Evolutionary conservation across 2,888 invertebrate genomes (phyloP).

Genomic region (Drosophila ustulata): DNA sequence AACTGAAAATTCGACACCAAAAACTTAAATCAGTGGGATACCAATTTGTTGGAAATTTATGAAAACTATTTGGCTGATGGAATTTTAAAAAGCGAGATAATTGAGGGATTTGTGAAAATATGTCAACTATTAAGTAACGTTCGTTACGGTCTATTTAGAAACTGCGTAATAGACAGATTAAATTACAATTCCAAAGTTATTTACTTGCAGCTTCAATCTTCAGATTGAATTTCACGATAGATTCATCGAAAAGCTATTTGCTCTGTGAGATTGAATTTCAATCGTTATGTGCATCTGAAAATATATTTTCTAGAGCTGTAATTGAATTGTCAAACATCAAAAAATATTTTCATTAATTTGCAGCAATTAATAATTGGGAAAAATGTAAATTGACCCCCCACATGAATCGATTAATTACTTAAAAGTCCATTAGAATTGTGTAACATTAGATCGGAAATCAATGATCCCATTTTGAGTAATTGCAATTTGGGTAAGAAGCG

Average conservation of each 20-base stretch:
- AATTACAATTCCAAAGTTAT: neutral
- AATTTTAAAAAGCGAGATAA: conserved; percentile 15
- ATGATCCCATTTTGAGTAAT: conserved; percentile 50
- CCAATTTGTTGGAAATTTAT: conserved; percentile 25
- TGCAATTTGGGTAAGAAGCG: conserved; percentile 33
- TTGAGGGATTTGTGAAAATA: conserved; percentile 27
- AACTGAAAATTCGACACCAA: conserved; percentile 33
- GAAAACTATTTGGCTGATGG: conserved; percentile 24
- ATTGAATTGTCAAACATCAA: conserved; percentile 1
- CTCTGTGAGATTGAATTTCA: neutral
- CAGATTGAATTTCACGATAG: conserved; percentile 1
- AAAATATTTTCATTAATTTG: neutral
- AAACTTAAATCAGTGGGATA: conserved; percentile 44
- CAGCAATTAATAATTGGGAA: neutral
- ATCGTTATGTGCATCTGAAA: neutral
- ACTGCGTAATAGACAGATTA: neutral
- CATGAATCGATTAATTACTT: conserved; percentile 30
- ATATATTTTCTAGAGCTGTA: neutral
- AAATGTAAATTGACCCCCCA: neutral
- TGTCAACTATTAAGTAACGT: conserved; percentile 15
- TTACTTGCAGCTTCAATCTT: neutral
- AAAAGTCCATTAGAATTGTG: conserved; percentile 24
- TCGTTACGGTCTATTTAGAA: neutral
- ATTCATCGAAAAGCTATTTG: neutral
- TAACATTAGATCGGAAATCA: conserved; percentile 22